Evolutionary conservation across 2,888 invertebrate species (phyloP).

Genomic region (Idaea biselata): DNA sequence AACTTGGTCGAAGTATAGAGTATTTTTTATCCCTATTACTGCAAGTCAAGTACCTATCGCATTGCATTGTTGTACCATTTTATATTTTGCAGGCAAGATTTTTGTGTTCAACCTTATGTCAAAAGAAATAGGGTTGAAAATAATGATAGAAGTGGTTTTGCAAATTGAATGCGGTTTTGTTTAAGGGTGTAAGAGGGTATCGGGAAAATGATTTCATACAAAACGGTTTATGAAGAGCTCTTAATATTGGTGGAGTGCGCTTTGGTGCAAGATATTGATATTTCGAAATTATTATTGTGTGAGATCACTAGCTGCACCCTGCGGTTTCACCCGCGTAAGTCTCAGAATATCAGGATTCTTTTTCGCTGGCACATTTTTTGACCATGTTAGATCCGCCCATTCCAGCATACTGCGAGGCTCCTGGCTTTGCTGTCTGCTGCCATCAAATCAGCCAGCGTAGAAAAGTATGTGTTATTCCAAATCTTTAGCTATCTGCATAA

Average conservation of each 20-base stretch:
- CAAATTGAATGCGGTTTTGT: conserved; percentile 23
- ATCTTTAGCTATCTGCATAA: conserved; percentile 37
- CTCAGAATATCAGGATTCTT: too few species aligned
- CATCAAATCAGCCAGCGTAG: too few species aligned
- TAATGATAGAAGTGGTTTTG: conserved; percentile 32
- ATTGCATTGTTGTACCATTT: conserved; percentile 45
- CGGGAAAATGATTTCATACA: conserved; percentile 68
- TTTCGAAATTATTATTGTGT: conserved; percentile 58
- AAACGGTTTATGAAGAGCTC: conserved; percentile 51
- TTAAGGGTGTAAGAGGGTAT: conserved; percentile 64
- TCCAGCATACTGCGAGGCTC: too few species aligned
- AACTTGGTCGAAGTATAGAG: background rate
- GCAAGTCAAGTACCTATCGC: conserved; percentile 72
- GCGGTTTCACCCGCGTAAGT: too few species aligned
- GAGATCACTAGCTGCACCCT: too few species aligned
- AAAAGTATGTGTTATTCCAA: too few species aligned
- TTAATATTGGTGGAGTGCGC: conserved; percentile 55
- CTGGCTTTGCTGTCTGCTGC: too few species aligned
- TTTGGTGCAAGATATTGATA: conserved; percentile 43
- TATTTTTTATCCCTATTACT: conserved; percentile 62
- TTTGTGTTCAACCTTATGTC: conserved; percentile 22
- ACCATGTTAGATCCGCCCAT: too few species aligned
- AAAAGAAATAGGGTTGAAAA: conserved; percentile 17
- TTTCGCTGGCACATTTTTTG: too few species aligned
- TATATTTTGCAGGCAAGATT: conserved; percentile 13